phyloP scores from a whole-genome alignment of 2,888 invertebrate genomes.

The Aspidiotus rigidus region DNA sequence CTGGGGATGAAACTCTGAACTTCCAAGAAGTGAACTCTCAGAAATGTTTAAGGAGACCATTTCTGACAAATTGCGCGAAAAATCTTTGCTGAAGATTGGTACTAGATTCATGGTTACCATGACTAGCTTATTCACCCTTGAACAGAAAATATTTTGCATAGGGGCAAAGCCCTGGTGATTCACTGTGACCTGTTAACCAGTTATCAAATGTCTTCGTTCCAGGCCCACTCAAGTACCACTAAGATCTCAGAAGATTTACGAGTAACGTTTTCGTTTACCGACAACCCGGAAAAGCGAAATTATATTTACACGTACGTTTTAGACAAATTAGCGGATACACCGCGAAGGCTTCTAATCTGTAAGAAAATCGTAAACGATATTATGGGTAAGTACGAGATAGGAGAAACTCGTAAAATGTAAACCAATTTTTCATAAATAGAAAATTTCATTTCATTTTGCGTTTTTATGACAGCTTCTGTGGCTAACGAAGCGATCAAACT shows the following conservation, averaged over 20 bases:
- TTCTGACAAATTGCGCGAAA: too few relatives aligned
- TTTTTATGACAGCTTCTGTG: slow-evolving; percentile 10
- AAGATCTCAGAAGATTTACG: slow-evolving; percentile 25
- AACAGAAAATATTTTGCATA: too few relatives aligned
- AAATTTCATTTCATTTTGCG: not conserved
- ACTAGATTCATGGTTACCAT: too few relatives aligned
- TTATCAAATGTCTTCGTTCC: not conserved
- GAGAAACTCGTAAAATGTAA: not conserved
- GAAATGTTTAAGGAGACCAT: too few relatives aligned
- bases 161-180: not conserved
- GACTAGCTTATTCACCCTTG: too few relatives aligned
- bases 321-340: slow-evolving; percentile 23
- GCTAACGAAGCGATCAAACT: slow-evolving; percentile 19
- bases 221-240: slow-evolving; percentile 24
- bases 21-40: too few relatives aligned
- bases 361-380: slow-evolving; percentile 28
- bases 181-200: not conserved
- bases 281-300: slow-evolving; percentile 19
- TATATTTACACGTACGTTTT: slow-evolving; percentile 25
- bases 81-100: too few relatives aligned
- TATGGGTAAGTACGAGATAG: slow-evolving; percentile 11
- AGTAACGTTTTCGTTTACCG: slow-evolving; percentile 23
- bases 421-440: not conserved
- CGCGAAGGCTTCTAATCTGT: slow-evolving; percentile 1
- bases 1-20: too few relatives aligned